Evolutionary conservation across 2,888 invertebrate species (phyloP).

Genomic region (Fragum fragum): DNA sequence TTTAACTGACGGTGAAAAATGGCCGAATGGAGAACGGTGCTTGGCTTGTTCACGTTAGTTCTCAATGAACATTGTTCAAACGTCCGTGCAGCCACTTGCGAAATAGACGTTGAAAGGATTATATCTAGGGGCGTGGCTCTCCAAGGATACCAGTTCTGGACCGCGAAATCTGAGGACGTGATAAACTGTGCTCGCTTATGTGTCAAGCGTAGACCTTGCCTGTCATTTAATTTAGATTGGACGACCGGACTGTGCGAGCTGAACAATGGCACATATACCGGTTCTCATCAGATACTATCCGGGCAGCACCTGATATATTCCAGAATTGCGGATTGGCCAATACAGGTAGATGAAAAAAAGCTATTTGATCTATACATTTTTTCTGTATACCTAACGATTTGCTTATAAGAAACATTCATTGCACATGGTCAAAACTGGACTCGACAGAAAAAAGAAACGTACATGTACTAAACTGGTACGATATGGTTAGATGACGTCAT

Average conservation of each 20-base stretch:
- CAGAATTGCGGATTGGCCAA: not conserved
- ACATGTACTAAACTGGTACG: no score
- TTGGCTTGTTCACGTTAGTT: no score
- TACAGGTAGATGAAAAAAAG: not conserved
- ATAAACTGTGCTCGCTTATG: not conserved
- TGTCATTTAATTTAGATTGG: not conserved
- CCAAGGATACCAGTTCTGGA: not conserved
- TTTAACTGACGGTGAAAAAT: no score
- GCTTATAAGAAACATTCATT: no score
- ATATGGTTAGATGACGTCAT: no score
- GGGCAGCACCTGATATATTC: not conserved
- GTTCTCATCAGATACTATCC: not conserved
- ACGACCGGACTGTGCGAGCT: not conserved
- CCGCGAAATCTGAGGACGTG: not conserved
- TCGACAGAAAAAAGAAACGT: no score
- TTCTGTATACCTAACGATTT: no score
- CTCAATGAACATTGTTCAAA: no score
- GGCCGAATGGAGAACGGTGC: no score
- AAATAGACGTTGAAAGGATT: not conserved
- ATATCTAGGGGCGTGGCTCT: not conserved
- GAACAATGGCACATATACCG: not conserved
- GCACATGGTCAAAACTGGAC: no score
- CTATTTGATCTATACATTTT: no score
- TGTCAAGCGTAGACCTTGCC: slow-evolving; percentile 2
- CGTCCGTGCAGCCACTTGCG: not conserved